Evolutionary conservation across 2,888 invertebrate species (phyloP).

Genomic region (Pemphredon lugubris): DNA sequence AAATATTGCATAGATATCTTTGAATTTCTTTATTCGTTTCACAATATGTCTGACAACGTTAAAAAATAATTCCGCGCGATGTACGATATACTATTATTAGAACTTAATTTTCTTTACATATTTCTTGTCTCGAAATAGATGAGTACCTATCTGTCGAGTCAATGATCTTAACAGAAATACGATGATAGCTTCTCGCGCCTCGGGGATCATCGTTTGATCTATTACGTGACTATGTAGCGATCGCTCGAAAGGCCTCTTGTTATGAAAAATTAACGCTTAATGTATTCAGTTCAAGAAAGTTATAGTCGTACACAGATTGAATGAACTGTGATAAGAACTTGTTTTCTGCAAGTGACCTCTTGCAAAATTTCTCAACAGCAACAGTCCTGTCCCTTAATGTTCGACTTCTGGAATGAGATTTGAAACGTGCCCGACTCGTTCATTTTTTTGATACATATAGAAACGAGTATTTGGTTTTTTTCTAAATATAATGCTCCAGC

Average conservation of each 20-base stretch:
- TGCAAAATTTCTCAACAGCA: constrained; percentile 19
- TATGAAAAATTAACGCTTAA: constrained; percentile 35
- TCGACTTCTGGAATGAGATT: constrained; percentile 10
- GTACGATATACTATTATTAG: not conserved
- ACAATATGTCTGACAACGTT: not conserved
- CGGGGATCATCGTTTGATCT: constrained; percentile 47
- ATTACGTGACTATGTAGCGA: constrained; percentile 42
- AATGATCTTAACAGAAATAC: too few species aligned
- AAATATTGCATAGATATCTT: too few species aligned
- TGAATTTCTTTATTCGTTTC: too few species aligned
- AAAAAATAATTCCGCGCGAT: not conserved
- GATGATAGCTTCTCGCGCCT: constrained; percentile 23
- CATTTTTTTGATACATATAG: not conserved
- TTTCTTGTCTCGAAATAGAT: too few species aligned
- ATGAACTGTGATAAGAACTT: constrained; percentile 33
- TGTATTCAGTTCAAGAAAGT: constrained; percentile 17
- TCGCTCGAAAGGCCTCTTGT: constrained; percentile 55
- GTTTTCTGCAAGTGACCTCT: constrained; percentile 43
- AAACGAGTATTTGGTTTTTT: constrained; percentile 15
- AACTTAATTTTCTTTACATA: not conserved
- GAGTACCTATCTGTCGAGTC: too few species aligned
- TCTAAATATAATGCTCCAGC: not conserved
- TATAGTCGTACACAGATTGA: constrained; percentile 25
- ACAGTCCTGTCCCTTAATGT: constrained; percentile 12
- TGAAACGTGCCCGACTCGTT: not conserved